Conservation (phyloP, 2,113 vertebrate species). For the Phrynosoma blainvillii region DNA sequence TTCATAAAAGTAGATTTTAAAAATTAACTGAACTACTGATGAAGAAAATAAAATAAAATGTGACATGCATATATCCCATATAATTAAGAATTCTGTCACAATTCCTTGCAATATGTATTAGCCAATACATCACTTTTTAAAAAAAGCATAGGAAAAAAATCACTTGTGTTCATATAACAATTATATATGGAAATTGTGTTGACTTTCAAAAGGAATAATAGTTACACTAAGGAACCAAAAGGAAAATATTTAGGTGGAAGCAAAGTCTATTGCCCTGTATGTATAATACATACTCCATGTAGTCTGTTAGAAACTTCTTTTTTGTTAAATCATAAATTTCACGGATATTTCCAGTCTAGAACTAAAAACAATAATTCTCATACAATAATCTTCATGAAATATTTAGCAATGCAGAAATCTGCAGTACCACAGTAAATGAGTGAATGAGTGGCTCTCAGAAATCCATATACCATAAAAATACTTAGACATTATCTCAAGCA, state of each 20-base stretch:
- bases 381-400: background rate
- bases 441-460: too few relatives aligned
- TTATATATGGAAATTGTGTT: background rate
- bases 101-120: slow-evolving; percentile 8
- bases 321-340: slow-evolving; percentile 14
- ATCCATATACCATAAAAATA: background rate
- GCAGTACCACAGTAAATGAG: background rate
- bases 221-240: slow-evolving; percentile 12
- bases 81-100: slow-evolving; percentile 4
- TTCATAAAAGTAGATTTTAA: background rate
- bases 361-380: background rate
- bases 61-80: background rate
- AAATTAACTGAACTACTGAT: background rate
- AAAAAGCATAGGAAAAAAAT: background rate
- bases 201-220: slow-evolving; percentile 31
- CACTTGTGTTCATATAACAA: background rate
- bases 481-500: background rate
- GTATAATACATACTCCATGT: slow-evolving; percentile 11
- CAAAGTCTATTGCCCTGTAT: slow-evolving; percentile 43
- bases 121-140: background rate
- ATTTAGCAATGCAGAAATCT: background rate
- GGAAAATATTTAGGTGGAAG: slow-evolving; percentile 30
- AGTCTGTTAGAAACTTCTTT: background rate
- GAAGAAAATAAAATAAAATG: background rate
- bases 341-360: background rate